Evolutionary conservation across 1,140 invertebrate genomes (phyloP), one percentile per base, ranked within the genome.

Genomic region (Saccostrea echinata): DNA sequence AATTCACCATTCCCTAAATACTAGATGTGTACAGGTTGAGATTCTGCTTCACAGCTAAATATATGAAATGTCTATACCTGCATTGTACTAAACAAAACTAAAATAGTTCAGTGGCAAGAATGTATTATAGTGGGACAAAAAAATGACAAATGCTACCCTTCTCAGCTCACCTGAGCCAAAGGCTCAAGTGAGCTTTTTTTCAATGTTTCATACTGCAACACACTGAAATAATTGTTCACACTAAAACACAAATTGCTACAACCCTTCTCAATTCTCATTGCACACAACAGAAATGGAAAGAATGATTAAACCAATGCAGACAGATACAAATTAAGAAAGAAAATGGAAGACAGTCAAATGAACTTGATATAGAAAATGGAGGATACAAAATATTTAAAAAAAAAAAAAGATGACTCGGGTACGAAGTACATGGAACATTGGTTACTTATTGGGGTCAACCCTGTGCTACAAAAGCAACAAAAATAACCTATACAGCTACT

Each of bases 381-480:
- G 24, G 68, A 76, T 76, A 33, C 33, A 16, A 76, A 76, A 76
- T 30, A 35, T 30, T 24, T 16, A 76, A 35, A 30, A 13, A 30
- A 13, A 27, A 9, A 1, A 27, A 30, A n/a, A 76, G 12, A 30
- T 76, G 30, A 76, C 68, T 30, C 18, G n/a, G 0, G 18, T 16
- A 30, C 13, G 16, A 76, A 30, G 16, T 33, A 30, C 30, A 43
- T 30, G 68, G 30, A 76, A 33, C 24, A 76, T 76, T 76, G 68
- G 68, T 76, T 76, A 33, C 24, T 33, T 30, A 76, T 16, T 76
- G 68, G 68, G 68, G 24, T 76, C 68, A 76, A 76, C 68, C 68
- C 68, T 76, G 68, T 76, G 33, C 16, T 76, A 76, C 68, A 76
- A 27, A 76, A 76, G 68, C 68, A 76, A 76, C 24, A 61, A 76